Evolutionary conservation across 2,113 vertebrate genomes (phyloP).

Genomic region (Porphyrio hochstetteri): DNA sequence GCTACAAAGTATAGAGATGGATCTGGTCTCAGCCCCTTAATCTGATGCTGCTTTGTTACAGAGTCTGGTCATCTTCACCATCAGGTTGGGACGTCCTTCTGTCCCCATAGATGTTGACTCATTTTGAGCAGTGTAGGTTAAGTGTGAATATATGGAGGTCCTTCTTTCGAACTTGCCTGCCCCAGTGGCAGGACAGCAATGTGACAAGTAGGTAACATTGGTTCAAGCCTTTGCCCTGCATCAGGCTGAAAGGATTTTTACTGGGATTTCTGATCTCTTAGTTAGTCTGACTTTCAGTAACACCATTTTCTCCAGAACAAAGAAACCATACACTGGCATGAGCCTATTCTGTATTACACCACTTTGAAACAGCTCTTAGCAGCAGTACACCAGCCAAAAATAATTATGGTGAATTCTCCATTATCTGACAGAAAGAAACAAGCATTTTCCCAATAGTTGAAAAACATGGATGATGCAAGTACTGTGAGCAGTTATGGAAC

Average conservation of each 20-base stretch:
- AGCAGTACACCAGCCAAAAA: slow-evolving; percentile 10
- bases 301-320: slow-evolving; percentile 15
- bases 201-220: neutral
- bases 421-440: slow-evolving; percentile 1
- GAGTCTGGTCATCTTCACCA: neutral
- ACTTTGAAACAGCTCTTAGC: neutral
- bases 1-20: neutral
- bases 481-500: neutral
- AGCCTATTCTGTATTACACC: neutral
- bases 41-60: fast-evolving
- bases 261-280: neutral
- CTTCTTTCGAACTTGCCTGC: neutral
- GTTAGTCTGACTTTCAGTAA: neutral
- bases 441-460: neutral
- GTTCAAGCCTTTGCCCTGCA: neutral
- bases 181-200: neutral
- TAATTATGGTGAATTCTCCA: neutral
- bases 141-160: neutral
- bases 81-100: neutral
- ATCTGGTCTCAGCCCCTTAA: neutral
- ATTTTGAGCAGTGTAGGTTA: neutral
- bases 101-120: neutral
- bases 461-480: slow-evolving; percentile 16
- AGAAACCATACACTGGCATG: neutral
- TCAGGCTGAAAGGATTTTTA: neutral